Conservation (phyloP, 2,888 invertebrate genomes). For the Leptinotarsa rubiginosa region DNA sequence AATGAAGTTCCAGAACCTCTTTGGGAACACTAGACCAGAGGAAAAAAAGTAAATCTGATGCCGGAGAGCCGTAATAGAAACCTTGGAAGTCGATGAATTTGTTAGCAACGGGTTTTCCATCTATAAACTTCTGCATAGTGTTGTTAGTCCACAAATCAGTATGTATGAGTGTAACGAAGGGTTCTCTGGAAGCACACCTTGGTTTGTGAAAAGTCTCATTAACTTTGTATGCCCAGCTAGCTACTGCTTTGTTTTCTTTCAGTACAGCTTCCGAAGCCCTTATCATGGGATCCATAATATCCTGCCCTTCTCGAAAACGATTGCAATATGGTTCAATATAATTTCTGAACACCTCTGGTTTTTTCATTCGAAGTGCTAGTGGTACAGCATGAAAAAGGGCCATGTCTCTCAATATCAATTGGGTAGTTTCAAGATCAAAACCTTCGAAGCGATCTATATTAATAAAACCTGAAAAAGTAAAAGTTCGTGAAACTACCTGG, state of each 20-base stretch:
- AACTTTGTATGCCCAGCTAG: conserved; percentile 9
- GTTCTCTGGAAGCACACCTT: conserved; percentile 26
- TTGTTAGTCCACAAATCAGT: conserved; percentile 67
- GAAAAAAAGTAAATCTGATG: conserved; percentile 69
- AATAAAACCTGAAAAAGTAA: conserved; percentile 63
- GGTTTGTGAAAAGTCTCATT: conserved; percentile 12
- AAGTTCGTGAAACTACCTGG: too few species aligned
- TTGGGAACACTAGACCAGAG: conserved; percentile 67
- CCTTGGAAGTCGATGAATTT: conserved; percentile 72
- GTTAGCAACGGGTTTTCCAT: conserved; percentile 52
- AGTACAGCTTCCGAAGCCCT: conserved; percentile 7
- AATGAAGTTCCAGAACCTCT: conserved; percentile 61
- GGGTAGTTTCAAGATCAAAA: conserved; percentile 67
- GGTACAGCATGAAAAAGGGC: conserved; percentile 71
- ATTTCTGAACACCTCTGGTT: conserved; percentile 26
- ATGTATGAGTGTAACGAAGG: conserved; percentile 66
- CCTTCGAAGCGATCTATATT: conserved; percentile 67
- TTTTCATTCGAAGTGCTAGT: conserved; percentile 66
- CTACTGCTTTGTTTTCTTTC: conserved; percentile 23
- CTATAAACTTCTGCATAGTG: conserved; percentile 67
- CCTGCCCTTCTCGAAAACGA: conserved; percentile 16
- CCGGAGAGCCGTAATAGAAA: conserved; percentile 67
- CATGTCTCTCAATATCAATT: conserved; percentile 65
- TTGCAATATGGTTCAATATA: conserved; percentile 52
- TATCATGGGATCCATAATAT: neutral